Evolutionary conservation across 1,140 invertebrate genomes (phyloP), one percentile per base, ranked within the genome.

Genomic region (Pemphigus obesinymphae): DNA sequence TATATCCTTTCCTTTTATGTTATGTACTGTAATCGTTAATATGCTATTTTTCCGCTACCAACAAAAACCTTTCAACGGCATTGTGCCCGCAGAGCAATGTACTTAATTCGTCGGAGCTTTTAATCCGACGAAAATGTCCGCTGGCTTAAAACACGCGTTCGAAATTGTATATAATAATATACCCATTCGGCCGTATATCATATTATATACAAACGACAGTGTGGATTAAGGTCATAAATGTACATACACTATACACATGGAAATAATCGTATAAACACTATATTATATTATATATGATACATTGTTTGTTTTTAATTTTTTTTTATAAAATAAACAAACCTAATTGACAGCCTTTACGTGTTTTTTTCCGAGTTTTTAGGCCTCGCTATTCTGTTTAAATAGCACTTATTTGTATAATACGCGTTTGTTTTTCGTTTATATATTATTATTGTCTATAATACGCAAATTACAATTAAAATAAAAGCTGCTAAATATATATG

Each of bases 31-130:
- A 43, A 15, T 45, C 68, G 29, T 70, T 70, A 70, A 70, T 31
- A 73, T 48, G 43, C 10, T 13, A 3, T 55, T 78, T 58, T 58
- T 76, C 48, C 48, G 20, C 11, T 8, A 2, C n/a, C 73, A 37
- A 20, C 58, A 15, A 53, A 40, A 78, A 61, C 75, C 75, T 78
- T 78, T 78, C 75, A 76, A 78, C 75, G n/a, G 50, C 23, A 43
- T 43, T 13, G 66, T 29, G n/a, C 31, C 3, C 31, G 66, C 66
- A 11, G n/a, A n/a, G 23, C 73, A 55, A 23, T 58, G 50, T 31
- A 34, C 11, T 23, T 11, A 31, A 20, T 26, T 29, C 1, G 50
- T 15, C 29, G 50, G 34, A 78, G 75, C 75, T 78, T 78, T 78
- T 78, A 78, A 55, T 78, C 48, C 45, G 45, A 5, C 72, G n/a